phyloP scores from a whole-genome alignment of 2,888 invertebrate genomes.

The Cynaeus angustus region DNA sequence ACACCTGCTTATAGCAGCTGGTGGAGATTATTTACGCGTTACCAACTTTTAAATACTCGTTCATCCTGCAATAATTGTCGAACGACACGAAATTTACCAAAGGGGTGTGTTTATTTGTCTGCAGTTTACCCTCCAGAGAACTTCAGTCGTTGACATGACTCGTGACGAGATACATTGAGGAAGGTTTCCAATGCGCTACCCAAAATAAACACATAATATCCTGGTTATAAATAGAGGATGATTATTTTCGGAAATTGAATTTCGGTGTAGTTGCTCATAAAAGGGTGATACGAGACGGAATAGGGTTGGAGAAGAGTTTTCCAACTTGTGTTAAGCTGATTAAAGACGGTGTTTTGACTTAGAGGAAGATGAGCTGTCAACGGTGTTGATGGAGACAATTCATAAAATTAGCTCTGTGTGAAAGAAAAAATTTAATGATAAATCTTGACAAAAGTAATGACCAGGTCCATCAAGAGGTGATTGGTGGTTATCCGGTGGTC shows the following conservation, averaged over 20 bases:
- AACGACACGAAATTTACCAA: neutral
- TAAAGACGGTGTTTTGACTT: no score
- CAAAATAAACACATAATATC: slow-evolving; percentile 35
- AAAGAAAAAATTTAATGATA: no score
- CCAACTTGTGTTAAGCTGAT: neutral
- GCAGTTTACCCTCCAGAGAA: slow-evolving; percentile 14
- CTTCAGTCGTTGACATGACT: slow-evolving; percentile 26
- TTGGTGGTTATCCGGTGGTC: no score
- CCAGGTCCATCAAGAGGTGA: no score
- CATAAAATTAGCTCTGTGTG: no score
- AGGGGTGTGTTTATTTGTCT: slow-evolving; percentile 31
- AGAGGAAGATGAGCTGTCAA: no score
- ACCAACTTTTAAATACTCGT: neutral
- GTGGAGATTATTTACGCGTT: slow-evolving; percentile 4
- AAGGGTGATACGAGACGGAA: neutral
- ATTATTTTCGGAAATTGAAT: slow-evolving; percentile 42
- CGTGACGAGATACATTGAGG: slow-evolving; percentile 31
- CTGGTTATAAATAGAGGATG: slow-evolving; percentile 35
- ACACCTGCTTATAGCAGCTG: slow-evolving; percentile 28
- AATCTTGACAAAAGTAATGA: no score
- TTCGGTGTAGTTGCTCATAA: neutral
- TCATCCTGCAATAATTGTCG: slow-evolving; percentile 9
- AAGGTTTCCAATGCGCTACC: slow-evolving; percentile 22
- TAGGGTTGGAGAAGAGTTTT: slow-evolving; percentile 1
- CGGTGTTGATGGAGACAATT: no score